phyloP scores from a whole-genome alignment of 1,140 invertebrate species.

The Brachionus rotundiformis region DNA sequence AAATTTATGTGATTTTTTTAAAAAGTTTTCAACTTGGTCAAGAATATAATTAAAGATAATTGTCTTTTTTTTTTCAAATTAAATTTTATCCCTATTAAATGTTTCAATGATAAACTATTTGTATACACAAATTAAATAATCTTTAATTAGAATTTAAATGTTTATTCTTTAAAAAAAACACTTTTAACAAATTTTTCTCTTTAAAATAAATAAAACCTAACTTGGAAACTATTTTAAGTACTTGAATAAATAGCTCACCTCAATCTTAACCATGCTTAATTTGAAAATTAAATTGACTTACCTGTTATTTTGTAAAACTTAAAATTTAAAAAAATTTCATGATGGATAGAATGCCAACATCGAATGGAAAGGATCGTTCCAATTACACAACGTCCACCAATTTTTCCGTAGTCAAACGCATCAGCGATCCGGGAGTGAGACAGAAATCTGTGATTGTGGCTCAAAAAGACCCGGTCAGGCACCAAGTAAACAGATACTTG shows the following conservation, averaged over 20 bases:
- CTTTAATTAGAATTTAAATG: not conserved
- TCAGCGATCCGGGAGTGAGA: not conserved
- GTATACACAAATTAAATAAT: not conserved
- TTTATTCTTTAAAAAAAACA: constrained; percentile 8
- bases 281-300: not conserved
- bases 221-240: not conserved
- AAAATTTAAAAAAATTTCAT: not conserved
- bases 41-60: too few relatives aligned
- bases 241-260: not conserved
- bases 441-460: not conserved
- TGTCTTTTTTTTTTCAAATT: too few relatives aligned
- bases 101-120: not conserved
- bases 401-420: not conserved
- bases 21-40: too few relatives aligned
- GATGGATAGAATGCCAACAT: constrained; percentile 36
- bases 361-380: constrained; percentile 5
- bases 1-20: too few relatives aligned
- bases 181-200: not conserved
- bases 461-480: not conserved
- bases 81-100: too few relatives aligned
- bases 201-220: not conserved
- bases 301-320: not conserved
- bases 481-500: not conserved
- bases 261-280: not conserved
- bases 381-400: constrained; percentile 9